Conservation (phyloP, 2,113 vertebrate genomes). For the Silurus meridionalis region DNA sequence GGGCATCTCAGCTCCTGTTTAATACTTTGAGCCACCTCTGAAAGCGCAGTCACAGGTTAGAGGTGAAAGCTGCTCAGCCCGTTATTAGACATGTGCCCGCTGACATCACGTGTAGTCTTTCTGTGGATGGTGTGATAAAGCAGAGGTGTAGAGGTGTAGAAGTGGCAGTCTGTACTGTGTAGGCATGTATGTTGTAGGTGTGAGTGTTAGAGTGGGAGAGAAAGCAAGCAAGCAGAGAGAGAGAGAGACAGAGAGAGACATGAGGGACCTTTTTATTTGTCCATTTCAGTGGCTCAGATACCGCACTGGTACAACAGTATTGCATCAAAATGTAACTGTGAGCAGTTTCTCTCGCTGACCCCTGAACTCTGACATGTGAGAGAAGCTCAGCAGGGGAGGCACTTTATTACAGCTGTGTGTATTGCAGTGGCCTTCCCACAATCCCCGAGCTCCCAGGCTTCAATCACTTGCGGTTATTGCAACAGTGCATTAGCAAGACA, state of each 20-base stretch:
- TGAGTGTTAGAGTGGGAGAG: neutral
- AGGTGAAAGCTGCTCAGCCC: neutral
- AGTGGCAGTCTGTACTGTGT: slow-evolving; percentile 16
- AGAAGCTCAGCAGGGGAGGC: slow-evolving; percentile 34
- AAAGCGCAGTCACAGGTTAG: slow-evolving; percentile 34
- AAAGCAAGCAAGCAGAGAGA: neutral
- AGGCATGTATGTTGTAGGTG: slow-evolving; percentile 18
- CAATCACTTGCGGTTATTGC: neutral
- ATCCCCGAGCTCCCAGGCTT: slow-evolving; percentile 26
- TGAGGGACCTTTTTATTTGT: slow-evolving; percentile 31
- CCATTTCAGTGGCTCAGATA: slow-evolving; percentile 1
- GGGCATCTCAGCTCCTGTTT: neutral
- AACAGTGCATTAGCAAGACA: slow-evolving; percentile 19
- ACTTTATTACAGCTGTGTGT: slow-evolving; percentile 43
- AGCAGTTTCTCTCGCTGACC: slow-evolving; percentile 29
- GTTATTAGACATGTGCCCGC: neutral
- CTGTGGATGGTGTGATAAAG: slow-evolving; percentile 9
- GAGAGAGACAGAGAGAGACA: neutral
- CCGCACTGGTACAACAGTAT: neutral
- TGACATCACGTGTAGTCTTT: slow-evolving; percentile 6
- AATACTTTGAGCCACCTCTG: slow-evolving; percentile 18
- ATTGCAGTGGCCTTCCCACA: slow-evolving; percentile 1
- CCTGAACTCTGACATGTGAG: slow-evolving; percentile 35
- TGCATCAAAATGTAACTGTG: slow-evolving; percentile 26
- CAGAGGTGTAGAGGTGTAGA: slow-evolving; percentile 25